Evolutionary conservation across 2,888 invertebrate genomes (phyloP).

Genomic region (Cataglyphis rosenhaueri): DNA sequence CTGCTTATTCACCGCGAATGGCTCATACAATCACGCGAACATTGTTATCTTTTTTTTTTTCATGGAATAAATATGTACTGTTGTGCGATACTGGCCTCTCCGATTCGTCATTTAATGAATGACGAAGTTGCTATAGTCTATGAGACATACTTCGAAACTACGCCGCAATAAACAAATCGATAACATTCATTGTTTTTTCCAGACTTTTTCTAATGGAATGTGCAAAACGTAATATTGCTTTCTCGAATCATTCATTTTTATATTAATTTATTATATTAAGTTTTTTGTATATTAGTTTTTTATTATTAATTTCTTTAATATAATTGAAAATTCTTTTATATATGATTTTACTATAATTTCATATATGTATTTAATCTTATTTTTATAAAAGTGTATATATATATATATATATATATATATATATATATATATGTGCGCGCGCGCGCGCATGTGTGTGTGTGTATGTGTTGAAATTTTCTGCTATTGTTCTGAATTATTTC

Average conservation of each 20-base stretch:
- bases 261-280: not conserved
- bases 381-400: too few species aligned
- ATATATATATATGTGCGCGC: too few species aligned
- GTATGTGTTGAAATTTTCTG: not conserved
- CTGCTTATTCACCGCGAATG: conserved; percentile 29
- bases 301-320: not conserved
- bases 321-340: not conserved
- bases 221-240: not conserved
- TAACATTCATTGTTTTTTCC: not conserved
- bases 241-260: not conserved
- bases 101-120: conserved; percentile 44
- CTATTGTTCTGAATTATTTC: not conserved
- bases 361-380: too few species aligned
- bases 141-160: not conserved
- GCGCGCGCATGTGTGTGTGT: too few species aligned
- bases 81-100: conserved; percentile 5
- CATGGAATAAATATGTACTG: conserved; percentile 19
- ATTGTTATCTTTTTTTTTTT: conserved; percentile 36
- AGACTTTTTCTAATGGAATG: conserved; percentile 4
- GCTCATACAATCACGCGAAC: conserved; percentile 32
- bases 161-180: conserved; percentile 37
- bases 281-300: not conserved
- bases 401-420: too few species aligned
- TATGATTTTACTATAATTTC: too few species aligned
- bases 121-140: conserved; percentile 23